phyloP scores from a whole-genome alignment of 2,797 vertebrate species.

The Zalophus californianus region DNA sequence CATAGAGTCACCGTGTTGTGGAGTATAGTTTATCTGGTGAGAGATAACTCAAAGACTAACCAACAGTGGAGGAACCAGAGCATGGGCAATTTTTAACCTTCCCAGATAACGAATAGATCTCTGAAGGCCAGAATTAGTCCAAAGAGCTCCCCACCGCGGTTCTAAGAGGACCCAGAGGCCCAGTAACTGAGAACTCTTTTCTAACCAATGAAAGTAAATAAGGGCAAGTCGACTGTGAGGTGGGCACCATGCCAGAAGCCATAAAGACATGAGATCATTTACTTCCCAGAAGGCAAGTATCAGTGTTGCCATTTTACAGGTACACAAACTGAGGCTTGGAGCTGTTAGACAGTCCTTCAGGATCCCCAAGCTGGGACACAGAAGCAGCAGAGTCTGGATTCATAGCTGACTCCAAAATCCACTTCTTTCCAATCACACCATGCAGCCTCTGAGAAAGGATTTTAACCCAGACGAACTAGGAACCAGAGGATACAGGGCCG shows the following conservation, averaged over 20 bases:
- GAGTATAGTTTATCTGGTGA: neutral
- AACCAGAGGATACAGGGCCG: neutral
- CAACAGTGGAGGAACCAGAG: neutral
- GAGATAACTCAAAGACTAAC: neutral
- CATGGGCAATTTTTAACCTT: neutral
- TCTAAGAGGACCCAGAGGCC: conserved; percentile 64
- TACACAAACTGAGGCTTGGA: neutral
- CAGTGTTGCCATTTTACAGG: neutral
- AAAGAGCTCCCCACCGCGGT: neutral
- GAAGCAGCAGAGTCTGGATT: neutral
- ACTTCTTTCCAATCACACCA: neutral
- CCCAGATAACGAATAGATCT: conserved; percentile 37
- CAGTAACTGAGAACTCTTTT: conserved; percentile 43
- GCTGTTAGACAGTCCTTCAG: neutral
- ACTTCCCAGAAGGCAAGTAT: neutral
- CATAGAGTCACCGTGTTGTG: accelerated
- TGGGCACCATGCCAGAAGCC: conserved; percentile 56
- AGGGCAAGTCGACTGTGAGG: conserved; percentile 12
- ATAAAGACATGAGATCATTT: neutral
- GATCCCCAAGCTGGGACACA: neutral
- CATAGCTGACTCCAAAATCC: neutral
- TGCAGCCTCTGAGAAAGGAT: neutral
- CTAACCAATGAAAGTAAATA: conserved; percentile 69
- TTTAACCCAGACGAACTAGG: neutral
- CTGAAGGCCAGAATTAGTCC: conserved; percentile 22